These are phyloP conservation scores for Atractosteus spatula DNA, from an alignment of 2,113 vertebrate species.

Conservation along the genomic window DNA sequence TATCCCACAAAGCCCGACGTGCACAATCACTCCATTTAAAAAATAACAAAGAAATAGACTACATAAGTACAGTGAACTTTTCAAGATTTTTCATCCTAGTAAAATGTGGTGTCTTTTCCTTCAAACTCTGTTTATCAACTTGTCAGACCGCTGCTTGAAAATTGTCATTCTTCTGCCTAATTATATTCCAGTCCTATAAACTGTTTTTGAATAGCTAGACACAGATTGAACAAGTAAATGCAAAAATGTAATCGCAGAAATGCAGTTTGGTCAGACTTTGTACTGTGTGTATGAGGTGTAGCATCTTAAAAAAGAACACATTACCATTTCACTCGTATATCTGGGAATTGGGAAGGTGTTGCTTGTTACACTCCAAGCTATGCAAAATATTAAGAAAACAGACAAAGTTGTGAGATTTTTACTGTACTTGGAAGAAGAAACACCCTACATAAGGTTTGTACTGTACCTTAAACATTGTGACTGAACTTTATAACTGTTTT, in stretches of 20 bases:
- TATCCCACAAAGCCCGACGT: too few species aligned
- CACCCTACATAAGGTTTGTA: too few species aligned
- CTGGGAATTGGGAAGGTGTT: too few species aligned
- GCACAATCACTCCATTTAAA: too few species aligned
- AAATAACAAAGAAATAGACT: too few species aligned
- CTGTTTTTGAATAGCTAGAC: constrained; percentile 32
- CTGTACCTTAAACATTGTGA: too few species aligned
- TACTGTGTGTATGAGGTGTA: constrained; percentile 12
- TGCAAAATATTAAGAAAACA: too few species aligned
- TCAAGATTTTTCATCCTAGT: constrained; percentile 29
- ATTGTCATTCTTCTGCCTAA: constrained; percentile 42
- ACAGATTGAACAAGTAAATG: constrained; percentile 28
- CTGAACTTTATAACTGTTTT: too few species aligned
- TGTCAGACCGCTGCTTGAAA: constrained; percentile 43
- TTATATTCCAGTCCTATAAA: constrained; percentile 39
- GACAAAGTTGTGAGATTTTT: too few species aligned
- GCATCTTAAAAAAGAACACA: neutral
- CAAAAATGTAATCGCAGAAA: constrained; percentile 22
- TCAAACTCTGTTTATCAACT: constrained; percentile 26
- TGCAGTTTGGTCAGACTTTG: constrained; percentile 35
- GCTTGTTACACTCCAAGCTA: too few species aligned
- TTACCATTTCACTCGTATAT: too few species aligned
- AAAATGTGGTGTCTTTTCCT: constrained; percentile 34
- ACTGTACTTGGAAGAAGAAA: too few species aligned
- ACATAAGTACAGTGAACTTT: constrained; percentile 14